Percentiles rank a stretch among this genome's conserved stretches.
phyloP scores from a whole-genome alignment of 2,113 vertebrate species.

The Silurus asotus region DNA sequence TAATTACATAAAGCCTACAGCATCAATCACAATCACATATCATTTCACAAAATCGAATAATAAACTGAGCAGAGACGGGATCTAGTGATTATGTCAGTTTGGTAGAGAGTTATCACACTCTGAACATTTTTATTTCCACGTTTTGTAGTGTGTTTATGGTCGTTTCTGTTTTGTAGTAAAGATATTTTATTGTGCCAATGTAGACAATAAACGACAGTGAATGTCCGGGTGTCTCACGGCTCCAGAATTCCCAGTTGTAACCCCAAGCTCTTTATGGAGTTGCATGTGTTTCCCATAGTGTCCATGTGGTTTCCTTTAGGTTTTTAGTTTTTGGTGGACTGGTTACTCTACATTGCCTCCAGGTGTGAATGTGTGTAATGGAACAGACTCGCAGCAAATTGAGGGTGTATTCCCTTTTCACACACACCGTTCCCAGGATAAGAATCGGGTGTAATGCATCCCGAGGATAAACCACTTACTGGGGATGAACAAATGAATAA shows the following conservation, averaged over 20 bases:
- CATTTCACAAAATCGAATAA: slow-evolving; percentile 67
- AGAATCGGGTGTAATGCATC: background rate
- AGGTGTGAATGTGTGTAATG: background rate
- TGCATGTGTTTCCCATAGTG: background rate
- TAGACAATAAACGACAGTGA: background rate
- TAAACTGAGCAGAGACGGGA: slow-evolving; percentile 44
- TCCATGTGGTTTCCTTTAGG: background rate
- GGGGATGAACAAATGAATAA: background rate
- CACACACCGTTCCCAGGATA: background rate
- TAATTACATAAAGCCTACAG: slow-evolving; percentile 73
- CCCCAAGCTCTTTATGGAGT: background rate
- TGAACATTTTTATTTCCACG: background rate
- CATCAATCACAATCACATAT: slow-evolving; percentile 77
- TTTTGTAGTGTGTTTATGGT: slow-evolving; percentile 7
- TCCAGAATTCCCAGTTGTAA: background rate
- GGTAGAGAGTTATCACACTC: slow-evolving; percentile 7
- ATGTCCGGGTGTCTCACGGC: background rate
- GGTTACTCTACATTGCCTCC: background rate
- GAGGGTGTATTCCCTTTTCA: background rate
- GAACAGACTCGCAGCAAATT: background rate
- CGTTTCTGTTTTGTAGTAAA: background rate
- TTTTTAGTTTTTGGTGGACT: background rate
- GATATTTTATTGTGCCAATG: background rate
- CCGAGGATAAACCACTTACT: background rate
- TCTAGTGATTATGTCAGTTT: slow-evolving; percentile 8